Conservation (phyloP, 2,888 invertebrate species). For the Leptopilina syphax region DNA sequence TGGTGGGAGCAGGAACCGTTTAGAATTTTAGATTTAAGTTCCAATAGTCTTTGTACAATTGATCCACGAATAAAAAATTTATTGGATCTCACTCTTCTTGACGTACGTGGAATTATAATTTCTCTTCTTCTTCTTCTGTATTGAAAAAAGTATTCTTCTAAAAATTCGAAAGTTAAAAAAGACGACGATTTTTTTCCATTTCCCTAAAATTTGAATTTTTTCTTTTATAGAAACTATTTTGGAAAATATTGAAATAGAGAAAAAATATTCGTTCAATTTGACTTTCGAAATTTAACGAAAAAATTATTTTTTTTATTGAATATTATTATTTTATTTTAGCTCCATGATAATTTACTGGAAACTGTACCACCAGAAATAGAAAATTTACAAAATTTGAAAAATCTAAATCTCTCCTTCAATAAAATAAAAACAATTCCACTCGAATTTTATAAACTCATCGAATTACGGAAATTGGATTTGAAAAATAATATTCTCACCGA, state of each 20-base stretch:
- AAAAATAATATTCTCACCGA: conserved; percentile 85
- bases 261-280: too few relatives aligned
- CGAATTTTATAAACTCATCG: conserved; percentile 84
- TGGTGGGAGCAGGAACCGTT: conserved; percentile 93
- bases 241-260: too few relatives aligned
- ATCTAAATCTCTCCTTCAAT: conserved; percentile 84
- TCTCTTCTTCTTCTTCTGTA: too few relatives aligned
- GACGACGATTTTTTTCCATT: too few relatives aligned
- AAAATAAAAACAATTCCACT: conserved; percentile 81
- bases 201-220: too few relatives aligned
- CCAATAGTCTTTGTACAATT: conserved; percentile 83
- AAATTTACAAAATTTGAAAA: conserved; percentile 82
- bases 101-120: conserved; percentile 78
- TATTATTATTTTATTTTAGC: conserved; percentile 77
- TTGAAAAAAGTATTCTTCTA: too few relatives aligned
- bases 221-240: too few relatives aligned
- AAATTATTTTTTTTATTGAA: too few relatives aligned
- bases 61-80: conserved; percentile 83
- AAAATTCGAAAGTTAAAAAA: too few relatives aligned
- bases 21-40: conserved; percentile 87
- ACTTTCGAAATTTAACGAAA: too few relatives aligned
- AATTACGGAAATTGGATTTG: conserved; percentile 84
- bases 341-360: conserved; percentile 90
- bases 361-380: conserved; percentile 86
- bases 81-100: conserved; percentile 83